Base-by-base conservation (phyloP, 2,797 vertebrate genomes). In the Galaxias olidus region DNA sequence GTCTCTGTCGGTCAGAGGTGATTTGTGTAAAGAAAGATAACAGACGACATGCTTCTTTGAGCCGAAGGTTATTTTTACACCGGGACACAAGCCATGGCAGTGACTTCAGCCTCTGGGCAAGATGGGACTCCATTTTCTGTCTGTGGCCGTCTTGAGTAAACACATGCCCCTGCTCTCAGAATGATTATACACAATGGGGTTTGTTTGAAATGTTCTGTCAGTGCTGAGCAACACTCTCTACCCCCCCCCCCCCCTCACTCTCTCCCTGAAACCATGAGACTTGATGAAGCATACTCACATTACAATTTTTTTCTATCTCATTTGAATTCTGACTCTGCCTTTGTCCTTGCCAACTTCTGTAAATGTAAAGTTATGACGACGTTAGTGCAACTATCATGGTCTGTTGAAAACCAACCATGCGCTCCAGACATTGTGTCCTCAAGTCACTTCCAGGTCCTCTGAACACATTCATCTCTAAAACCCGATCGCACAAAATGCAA, bases 141-240 rank as follows among this genome's bases (percentile, higher is more conserved):
- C 60, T 0, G 10, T 12, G 60, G 59, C 66, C 49, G 6, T 12
- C 74, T 79, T 63, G 66, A 84, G 79, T 75, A 84, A 84, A 86
- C 87, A 90, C 83, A 84, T 88, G 86, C 71, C 45, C 10, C 77
- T 62, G 72, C 83, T 84, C 78, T 76, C 80, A 84, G 86, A 86
- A 62, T 78, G 79, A 86, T 84, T 77, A 78, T 75, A 88, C 60
- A 83, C 75, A 79, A 12, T 8, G 4, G 11, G 40, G 12, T 65
- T 43, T 54, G 60, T 63, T 57, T 56, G 59, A 79, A 55, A 58
- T 43, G 40, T 20, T 9, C 9, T 61, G 54, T 69, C 14, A 40
- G n/a, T 4, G 45, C 63, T 30, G 19, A 4, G 4, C 46, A 9
- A 10, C 14, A 44, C 53, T 47, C 43, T 55, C 40, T 4, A 20